phyloP scores from a whole-genome alignment of 1,140 invertebrate species.

The Cryptotermes secundus region DNA sequence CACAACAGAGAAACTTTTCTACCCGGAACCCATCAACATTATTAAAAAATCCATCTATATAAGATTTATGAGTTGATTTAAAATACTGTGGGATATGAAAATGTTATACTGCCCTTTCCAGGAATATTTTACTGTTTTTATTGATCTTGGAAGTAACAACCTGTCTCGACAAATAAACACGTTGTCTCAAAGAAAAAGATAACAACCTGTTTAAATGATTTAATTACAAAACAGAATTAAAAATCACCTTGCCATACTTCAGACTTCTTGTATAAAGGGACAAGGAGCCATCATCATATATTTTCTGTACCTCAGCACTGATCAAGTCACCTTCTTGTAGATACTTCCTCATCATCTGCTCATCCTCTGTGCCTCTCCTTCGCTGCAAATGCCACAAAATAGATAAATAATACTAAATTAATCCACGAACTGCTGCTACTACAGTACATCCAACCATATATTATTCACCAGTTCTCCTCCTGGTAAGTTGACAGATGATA shows the following conservation, averaged over 20 bases:
- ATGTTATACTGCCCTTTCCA: too few species aligned
- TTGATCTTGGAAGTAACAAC: too few species aligned
- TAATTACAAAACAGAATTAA: not conserved
- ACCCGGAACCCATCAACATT: too few species aligned
- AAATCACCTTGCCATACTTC: slow-evolving; percentile 90
- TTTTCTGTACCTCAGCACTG: slow-evolving; percentile 94
- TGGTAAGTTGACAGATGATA: slow-evolving; percentile 95
- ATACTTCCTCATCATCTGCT: slow-evolving; percentile 94
- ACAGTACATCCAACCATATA: not conserved
- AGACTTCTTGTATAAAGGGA: slow-evolving; percentile 94
- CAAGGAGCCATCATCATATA: slow-evolving; percentile 87
- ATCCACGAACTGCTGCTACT: not conserved
- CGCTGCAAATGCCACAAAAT: slow-evolving; percentile 56
- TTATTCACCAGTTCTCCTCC: slow-evolving; percentile 86
- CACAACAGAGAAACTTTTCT: too few species aligned
- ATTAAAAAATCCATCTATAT: too few species aligned
- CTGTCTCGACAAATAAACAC: too few species aligned
- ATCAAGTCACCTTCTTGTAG: slow-evolving; percentile 95
- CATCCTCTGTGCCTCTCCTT: slow-evolving; percentile 91
- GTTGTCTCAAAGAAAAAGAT: too few species aligned
- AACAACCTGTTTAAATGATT: too few species aligned
- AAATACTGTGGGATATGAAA: too few species aligned
- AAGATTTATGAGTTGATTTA: too few species aligned
- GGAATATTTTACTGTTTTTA: too few species aligned
- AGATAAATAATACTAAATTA: too few species aligned